Conservation (phyloP, 2,113 vertebrate species). For the Deroptyus accipitrinus region DNA sequence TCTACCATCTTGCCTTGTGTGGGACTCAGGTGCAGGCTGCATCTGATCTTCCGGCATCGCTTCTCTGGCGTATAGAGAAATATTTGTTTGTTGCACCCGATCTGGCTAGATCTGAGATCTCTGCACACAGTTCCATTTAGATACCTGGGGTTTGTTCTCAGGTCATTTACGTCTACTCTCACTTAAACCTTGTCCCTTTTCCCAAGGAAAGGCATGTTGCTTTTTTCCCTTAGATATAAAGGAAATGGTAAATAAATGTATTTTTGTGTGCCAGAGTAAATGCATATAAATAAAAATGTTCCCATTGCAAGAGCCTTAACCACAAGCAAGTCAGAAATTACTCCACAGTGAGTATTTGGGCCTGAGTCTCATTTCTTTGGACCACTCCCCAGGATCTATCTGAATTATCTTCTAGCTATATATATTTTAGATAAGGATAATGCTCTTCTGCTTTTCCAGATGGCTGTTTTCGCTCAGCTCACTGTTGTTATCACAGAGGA, state of each 20-base stretch:
- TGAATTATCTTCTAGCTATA: neutral
- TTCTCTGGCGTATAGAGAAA: neutral
- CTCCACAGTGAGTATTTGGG: accelerated
- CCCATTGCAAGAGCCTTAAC: neutral
- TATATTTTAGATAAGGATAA: neutral
- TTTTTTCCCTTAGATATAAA: neutral
- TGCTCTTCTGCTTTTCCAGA: too few species aligned
- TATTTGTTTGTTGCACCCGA: neutral
- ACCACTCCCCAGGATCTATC: neutral
- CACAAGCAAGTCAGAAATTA: neutral
- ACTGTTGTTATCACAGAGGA: accelerated
- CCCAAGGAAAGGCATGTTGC: neutral
- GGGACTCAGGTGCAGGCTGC: accelerated
- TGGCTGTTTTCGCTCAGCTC: neutral
- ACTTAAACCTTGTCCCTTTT: neutral
- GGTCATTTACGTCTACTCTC: neutral
- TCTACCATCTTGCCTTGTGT: neutral
- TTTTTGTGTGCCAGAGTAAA: accelerated
- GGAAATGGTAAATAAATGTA: neutral
- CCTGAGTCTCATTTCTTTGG: neutral
- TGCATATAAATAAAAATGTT: neutral
- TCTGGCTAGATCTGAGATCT: neutral
- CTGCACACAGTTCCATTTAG: neutral
- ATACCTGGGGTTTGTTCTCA: neutral
- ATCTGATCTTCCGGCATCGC: accelerated